phyloP scores from a whole-genome alignment of 1,140 invertebrate species.

The Bombus terrestris region DNA sequence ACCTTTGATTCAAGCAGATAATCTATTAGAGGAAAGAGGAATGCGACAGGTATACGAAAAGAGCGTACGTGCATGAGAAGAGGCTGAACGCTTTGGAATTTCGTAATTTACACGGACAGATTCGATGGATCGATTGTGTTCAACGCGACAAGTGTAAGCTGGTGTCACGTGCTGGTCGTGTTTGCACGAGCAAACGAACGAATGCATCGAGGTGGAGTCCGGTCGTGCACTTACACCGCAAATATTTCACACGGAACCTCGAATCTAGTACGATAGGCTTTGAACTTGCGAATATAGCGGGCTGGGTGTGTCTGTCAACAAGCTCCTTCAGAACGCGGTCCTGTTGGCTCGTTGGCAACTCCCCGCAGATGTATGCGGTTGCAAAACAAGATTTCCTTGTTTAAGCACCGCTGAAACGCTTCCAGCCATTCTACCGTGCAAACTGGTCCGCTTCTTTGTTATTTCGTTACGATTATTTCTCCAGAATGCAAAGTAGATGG shows the following conservation, averaged over 20 bases:
- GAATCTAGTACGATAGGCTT: conserved; percentile 35
- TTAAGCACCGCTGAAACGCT: not conserved
- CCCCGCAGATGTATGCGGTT: conserved; percentile 18
- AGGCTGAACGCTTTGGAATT: not conserved
- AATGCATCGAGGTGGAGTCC: not conserved
- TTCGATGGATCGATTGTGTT: not conserved
- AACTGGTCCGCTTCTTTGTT: not conserved
- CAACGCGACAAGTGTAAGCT: not conserved
- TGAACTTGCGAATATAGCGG: conserved; percentile 21
- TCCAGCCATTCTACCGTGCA: not conserved
- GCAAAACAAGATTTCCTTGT: conserved; percentile 41
- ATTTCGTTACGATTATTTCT: not conserved
- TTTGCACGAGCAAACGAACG: conserved; percentile 3
- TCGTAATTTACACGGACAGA: not conserved
- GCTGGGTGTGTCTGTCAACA: conserved; percentile 33
- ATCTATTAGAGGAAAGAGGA: not conserved
- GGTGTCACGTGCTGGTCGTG: not conserved
- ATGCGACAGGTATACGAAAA: not conserved
- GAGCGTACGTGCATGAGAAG: too few species aligned
- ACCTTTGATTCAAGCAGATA: not conserved
- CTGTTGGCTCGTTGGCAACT: not conserved
- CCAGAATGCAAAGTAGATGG: too few species aligned
- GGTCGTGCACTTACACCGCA: not conserved
- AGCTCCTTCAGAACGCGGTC: conserved; percentile 1
- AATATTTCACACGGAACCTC: conserved; percentile 30